These are phyloP conservation scores for Chionomys nivalis DNA, from an alignment of 2,113 vertebrate genomes.

Conservation along the genomic window DNA sequence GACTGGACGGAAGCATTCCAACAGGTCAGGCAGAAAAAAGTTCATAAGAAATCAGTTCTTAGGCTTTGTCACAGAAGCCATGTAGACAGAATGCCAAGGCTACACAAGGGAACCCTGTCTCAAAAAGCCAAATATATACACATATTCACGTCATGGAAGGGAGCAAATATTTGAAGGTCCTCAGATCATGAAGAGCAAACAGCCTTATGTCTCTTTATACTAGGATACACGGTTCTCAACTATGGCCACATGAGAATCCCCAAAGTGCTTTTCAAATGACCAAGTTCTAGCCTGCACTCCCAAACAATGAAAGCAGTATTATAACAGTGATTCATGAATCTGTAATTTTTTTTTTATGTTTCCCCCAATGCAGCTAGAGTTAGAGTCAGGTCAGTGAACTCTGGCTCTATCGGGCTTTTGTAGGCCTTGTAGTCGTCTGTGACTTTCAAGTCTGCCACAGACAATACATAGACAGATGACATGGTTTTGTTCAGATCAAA, in stretches of 20 bases:
- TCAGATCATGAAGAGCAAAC: slow-evolving; percentile 8
- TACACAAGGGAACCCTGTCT: background rate
- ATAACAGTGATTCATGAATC: background rate
- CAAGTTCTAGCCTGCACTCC: background rate
- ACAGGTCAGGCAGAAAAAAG: background rate
- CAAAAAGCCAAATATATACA: background rate
- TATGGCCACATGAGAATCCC: background rate
- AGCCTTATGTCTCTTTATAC: background rate
- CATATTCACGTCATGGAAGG: background rate
- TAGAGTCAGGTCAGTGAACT: background rate
- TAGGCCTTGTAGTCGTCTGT: background rate
- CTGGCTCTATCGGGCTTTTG: background rate
- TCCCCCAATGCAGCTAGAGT: background rate
- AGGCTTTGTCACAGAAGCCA: background rate
- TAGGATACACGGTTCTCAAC: background rate
- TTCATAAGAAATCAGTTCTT: background rate
- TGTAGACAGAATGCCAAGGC: background rate
- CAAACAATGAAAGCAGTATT: slow-evolving; percentile 30
- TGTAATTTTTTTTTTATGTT: background rate
- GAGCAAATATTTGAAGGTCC: background rate
- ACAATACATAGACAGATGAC: background rate
- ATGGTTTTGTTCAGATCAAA: background rate
- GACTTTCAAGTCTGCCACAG: background rate
- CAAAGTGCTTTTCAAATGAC: slow-evolving; percentile 26
- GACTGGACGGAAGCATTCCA: background rate